Base-by-base conservation (phyloP, 2,888 invertebrate genomes). In the Thera britannica region DNA sequence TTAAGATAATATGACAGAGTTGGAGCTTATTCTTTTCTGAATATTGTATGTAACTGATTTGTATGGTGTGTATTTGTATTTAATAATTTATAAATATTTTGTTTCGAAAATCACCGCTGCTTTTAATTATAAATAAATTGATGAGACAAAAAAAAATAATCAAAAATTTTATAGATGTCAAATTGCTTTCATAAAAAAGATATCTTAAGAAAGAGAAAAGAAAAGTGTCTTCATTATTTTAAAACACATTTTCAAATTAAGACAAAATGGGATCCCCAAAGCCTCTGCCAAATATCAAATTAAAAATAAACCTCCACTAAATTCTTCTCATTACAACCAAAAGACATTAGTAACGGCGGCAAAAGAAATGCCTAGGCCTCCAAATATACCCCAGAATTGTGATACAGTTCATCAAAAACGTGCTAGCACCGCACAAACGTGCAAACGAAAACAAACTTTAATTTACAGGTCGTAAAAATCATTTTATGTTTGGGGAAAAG, bases 241-340 rank as follows among this genome's bases (percentile, higher is more conserved):
- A 68, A 66, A 52, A 65, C 46, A 64, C 51, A 65, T 71, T 70
- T 68, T 72, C 58, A 58, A 71, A 70, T 62, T 52, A 66, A 78
- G 80, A 80, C 79, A 81, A 78, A 65, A 82, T 80, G 79, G 57
- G 59, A 69, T 69, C 70, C 67, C 55, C 58, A 35, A 64, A 63
- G 66, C 72, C 72, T 70, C 83, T 81, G 83, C 83, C 81, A 83
- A 84, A 79, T 85, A 86, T 85, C 85, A 85, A 87, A 89, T 87
- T 87, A 87, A 88, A 86, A 84, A 83, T 83, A 82, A 85, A 83
- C 83, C 82, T 83, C 84, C 83, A 87, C 87, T 88, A 87, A 88
- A 88, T 86, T 84, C 86, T 84, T 87, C 87, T 90, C 88, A 92
- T 91, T 90, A 92, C 88, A 89, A 90, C 84, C 84, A 77, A 88